Evolutionary conservation across 2,888 invertebrate genomes (phyloP).

Genomic region (Pachycephus smyrnensis): DNA sequence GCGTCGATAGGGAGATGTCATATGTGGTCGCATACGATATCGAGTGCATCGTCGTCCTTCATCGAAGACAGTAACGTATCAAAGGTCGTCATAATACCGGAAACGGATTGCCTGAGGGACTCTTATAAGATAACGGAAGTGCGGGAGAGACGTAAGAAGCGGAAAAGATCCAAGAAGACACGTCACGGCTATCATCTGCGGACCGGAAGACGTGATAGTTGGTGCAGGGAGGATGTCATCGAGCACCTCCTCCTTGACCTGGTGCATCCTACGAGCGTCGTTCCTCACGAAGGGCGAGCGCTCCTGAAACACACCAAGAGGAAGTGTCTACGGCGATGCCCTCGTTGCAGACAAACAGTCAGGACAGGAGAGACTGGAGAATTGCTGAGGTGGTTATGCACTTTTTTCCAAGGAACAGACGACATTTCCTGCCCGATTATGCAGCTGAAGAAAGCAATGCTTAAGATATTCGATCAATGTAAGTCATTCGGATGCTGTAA

Average conservation of each 20-base stretch:
- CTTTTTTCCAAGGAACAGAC: constrained; percentile 24
- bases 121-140: neutral
- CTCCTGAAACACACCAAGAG: neutral
- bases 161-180: neutral
- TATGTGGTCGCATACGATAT: neutral
- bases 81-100: neutral
- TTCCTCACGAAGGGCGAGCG: neutral
- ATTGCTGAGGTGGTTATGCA: constrained; percentile 19
- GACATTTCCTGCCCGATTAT: constrained; percentile 48
- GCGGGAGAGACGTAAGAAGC: neutral
- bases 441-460: constrained; percentile 61
- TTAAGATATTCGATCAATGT: constrained; percentile 60
- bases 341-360: neutral
- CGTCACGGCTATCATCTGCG: neutral
- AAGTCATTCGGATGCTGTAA: constrained; percentile 31
- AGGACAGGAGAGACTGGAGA: neutral
- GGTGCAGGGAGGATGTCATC: neutral
- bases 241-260: neutral
- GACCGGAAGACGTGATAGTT: neutral
- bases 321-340: neutral
- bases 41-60: neutral
- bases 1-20: neutral
- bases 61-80: neutral
- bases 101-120: neutral
- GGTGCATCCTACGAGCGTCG: neutral